phyloP scores from a whole-genome alignment of 2,113 vertebrate species.

The Synodontis membranacea region DNA sequence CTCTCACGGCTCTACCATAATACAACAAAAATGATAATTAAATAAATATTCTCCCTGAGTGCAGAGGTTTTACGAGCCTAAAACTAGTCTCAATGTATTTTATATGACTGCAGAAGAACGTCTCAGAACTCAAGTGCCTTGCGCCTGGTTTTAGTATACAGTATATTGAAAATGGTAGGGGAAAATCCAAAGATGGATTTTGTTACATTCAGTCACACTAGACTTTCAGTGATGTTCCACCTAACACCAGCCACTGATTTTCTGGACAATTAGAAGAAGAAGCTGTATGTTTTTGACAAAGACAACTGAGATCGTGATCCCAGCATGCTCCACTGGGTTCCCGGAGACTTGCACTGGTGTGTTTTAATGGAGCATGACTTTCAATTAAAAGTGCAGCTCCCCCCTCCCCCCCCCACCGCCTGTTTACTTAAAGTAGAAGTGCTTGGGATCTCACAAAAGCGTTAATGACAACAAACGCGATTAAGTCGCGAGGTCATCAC shows the following conservation, averaged over 20 bases:
- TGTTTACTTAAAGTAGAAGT: not conserved
- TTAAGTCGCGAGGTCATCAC: not conserved
- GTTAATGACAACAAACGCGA: not conserved
- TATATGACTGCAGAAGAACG: slow-evolving; percentile 26
- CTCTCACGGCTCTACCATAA: not conserved
- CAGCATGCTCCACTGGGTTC: not conserved
- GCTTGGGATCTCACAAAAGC: not conserved
- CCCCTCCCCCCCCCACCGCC: not conserved
- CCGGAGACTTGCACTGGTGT: not conserved
- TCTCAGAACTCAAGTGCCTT: slow-evolving; percentile 4
- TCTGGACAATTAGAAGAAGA: not conserved
- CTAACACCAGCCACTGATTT: not conserved
- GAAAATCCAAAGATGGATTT: not conserved
- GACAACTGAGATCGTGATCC: not conserved
- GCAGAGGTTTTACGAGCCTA: slow-evolving; percentile 16
- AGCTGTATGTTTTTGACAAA: not conserved
- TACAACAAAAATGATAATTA: slow-evolving; percentile 8
- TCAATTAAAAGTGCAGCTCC: slow-evolving; percentile 28
- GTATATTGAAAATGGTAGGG: not conserved
- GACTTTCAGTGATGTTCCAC: not conserved
- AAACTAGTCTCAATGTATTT: slow-evolving; percentile 11
- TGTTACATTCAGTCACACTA: not conserved
- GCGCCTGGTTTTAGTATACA: not conserved
- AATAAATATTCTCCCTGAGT: no score
- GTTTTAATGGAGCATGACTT: slow-evolving; percentile 31